A percentile compares a stretch with the other conserved stretches of the same genome.
These are phyloP conservation scores for Epiblema foenella DNA, from an alignment of 2,888 invertebrate species.

Conservation along the genomic window DNA sequence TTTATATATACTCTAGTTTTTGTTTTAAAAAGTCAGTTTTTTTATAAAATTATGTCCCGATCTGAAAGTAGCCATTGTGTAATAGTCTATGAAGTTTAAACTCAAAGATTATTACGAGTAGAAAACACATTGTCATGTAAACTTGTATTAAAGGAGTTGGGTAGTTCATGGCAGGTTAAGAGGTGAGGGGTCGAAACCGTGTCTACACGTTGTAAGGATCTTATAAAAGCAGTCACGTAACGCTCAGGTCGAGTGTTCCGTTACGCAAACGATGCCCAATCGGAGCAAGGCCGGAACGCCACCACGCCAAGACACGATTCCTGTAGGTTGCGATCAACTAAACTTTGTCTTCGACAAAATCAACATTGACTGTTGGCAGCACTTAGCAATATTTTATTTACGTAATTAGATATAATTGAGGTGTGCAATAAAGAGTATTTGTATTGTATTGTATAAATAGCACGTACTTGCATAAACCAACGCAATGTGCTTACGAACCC, in stretches of 20 bases:
- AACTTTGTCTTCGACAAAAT: conserved; percentile 26
- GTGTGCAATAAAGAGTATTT: too few species aligned
- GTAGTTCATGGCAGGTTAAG: conserved; percentile 22
- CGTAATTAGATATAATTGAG: too few species aligned
- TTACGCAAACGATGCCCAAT: conserved; percentile 35
- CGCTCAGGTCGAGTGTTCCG: conserved; percentile 41
- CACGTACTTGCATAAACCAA: neutral
- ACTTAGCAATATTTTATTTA: too few species aligned
- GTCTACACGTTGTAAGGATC: conserved; percentile 40
- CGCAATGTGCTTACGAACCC: neutral
- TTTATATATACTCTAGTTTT: too few species aligned
- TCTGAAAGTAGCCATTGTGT: too few species aligned
- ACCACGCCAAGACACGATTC: conserved; percentile 17
- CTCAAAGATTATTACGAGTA: neutral
- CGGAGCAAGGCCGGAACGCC: conserved; percentile 16
- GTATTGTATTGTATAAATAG: neutral
- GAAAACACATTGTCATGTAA: neutral
- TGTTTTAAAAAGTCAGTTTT: too few species aligned
- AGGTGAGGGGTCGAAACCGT: conserved; percentile 13
- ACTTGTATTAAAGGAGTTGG: conserved; percentile 1
- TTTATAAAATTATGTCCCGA: too few species aligned
- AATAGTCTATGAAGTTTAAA: neutral
- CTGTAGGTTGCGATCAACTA: conserved; percentile 21
- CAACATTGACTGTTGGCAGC: conserved; percentile 14
- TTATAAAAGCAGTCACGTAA: conserved; percentile 43